Evolutionary conservation across 2,113 vertebrate genomes (phyloP).

Genomic region (Galemys pyrenaicus): DNA sequence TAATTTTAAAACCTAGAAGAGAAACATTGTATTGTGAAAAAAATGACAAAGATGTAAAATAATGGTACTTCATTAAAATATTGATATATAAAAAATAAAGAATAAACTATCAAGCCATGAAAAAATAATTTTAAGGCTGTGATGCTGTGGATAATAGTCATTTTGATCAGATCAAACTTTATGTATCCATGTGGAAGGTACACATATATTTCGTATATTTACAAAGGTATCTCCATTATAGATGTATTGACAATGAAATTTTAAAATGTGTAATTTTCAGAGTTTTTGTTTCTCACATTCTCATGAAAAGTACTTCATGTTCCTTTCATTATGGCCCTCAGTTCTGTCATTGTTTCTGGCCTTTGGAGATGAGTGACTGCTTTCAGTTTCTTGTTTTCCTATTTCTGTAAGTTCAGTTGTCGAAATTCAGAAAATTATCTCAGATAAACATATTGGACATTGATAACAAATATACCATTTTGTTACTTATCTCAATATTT

Average conservation of each 20-base stretch:
- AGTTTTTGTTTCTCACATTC: not conserved
- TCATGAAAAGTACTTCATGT: not conserved
- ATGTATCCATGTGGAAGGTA: not conserved
- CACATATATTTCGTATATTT: not conserved
- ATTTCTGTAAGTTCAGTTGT: not conserved
- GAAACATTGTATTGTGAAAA: no score
- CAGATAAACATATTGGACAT: conserved; percentile 38
- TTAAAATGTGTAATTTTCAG: not conserved
- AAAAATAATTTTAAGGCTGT: not conserved
- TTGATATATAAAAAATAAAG: no score
- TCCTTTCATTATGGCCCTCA: not conserved
- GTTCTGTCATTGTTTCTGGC: not conserved
- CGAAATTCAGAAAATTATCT: not conserved
- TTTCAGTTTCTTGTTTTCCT: conserved; percentile 61
- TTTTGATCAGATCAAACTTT: not conserved
- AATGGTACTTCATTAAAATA: no score
- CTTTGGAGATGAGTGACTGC: conserved; percentile 32
- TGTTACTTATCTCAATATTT: conserved; percentile 62
- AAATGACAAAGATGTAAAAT: no score
- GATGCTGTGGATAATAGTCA: not conserved
- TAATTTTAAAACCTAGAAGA: not conserved
- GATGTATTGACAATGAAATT: not conserved
- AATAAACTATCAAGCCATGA: no score
- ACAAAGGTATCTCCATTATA: not conserved
- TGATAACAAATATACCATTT: conserved; percentile 65